Evolutionary conservation across 2,797 vertebrate species (phyloP).

Genomic region (Gambelia wislizenii): DNA sequence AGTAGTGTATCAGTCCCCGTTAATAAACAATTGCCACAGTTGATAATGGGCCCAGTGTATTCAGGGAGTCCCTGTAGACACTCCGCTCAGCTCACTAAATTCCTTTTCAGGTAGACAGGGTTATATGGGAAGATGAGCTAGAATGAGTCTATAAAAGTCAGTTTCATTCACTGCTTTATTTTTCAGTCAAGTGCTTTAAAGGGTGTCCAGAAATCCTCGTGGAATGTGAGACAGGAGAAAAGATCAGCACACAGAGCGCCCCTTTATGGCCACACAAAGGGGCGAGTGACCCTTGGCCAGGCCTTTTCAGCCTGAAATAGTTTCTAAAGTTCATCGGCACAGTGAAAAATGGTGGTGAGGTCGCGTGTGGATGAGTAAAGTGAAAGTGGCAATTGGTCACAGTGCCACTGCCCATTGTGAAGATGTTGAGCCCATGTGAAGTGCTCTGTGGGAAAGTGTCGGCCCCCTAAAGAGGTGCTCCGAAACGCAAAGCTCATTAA

Average conservation of each 20-base stretch:
- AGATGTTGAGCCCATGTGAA: slow-evolving; percentile 78
- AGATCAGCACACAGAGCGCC: slow-evolving; percentile 82
- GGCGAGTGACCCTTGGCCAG: slow-evolving; percentile 83
- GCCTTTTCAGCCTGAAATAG: slow-evolving; percentile 81
- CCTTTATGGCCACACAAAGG: slow-evolving; percentile 92
- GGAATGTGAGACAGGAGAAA: slow-evolving; percentile 92
- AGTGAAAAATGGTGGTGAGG: slow-evolving; percentile 96
- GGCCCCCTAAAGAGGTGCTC: slow-evolving; percentile 87
- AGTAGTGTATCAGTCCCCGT: slow-evolving; percentile 81
- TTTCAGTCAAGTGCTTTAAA: slow-evolving; percentile 92
- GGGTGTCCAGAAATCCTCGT: slow-evolving; percentile 84
- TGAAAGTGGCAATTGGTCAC: slow-evolving; percentile 95
- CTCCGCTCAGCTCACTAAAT: slow-evolving; percentile 82
- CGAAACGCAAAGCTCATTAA: slow-evolving; percentile 85
- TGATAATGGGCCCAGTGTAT: slow-evolving; percentile 82
- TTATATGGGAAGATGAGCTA: slow-evolving; percentile 89
- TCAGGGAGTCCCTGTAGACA: slow-evolving; percentile 79
- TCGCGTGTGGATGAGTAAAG: slow-evolving; percentile 96
- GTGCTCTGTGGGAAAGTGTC: slow-evolving; percentile 98
- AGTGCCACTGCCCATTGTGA: slow-evolving; percentile 89
- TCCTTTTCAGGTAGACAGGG: slow-evolving; percentile 85
- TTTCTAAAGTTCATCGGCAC: slow-evolving; percentile 91
- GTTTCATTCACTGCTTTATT: slow-evolving; percentile 95
- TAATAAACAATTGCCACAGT: slow-evolving; percentile 83
- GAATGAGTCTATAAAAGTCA: slow-evolving; percentile 99